Evolutionary conservation across 2,797 vertebrate species (phyloP), one percentile per base, ranked within the genome.

Genomic region (Clarias laeviceps): DNA sequence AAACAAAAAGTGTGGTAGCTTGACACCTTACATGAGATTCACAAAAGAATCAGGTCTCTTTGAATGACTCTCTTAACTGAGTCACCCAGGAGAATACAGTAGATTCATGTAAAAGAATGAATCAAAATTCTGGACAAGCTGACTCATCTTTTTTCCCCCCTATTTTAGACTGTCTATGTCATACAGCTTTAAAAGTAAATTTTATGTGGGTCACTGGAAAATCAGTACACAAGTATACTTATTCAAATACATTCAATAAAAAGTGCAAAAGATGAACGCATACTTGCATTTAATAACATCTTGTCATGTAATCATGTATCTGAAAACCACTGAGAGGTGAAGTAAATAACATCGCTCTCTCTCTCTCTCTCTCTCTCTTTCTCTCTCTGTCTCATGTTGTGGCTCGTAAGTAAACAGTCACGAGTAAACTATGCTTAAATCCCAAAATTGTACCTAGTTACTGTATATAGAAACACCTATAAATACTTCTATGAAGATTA

Each of bases 41-140:
- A 77, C 54, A 57, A 22, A 77, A 57, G 73, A 77, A 34, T 59
- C 74, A 56, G 15, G 24, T 27, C 24, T 29, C 7, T 18, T 20
- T 74, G 50, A 56, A 29, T 0, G 50, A 74, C n/a, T 74, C 72
- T 74, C 54, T 74, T 74, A 54, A 56, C 45, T 56, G 72, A 74
- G 50, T 56, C 15, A 2, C 22, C 2, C 20, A 24, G 27, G 17
- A 1, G 18, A 77, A 57, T 32, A n/a, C n/a, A n/a, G n/a, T n/a
- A 32, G 73, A 77, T 34, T 77, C 54, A 56, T 27, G 11, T 56
- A 27, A 29, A 50, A 5, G 2, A 73, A 73, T 27, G 24, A 50
- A 27, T 74, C 27, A 54, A 74, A 20, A 18, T 29, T 56, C 32
- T 56, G 50, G 2, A 27, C 5, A 56, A 76, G 17, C 15, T 76